Base-by-base conservation (phyloP, 2,888 invertebrate species). In the Stegana nigrithorax region DNA sequence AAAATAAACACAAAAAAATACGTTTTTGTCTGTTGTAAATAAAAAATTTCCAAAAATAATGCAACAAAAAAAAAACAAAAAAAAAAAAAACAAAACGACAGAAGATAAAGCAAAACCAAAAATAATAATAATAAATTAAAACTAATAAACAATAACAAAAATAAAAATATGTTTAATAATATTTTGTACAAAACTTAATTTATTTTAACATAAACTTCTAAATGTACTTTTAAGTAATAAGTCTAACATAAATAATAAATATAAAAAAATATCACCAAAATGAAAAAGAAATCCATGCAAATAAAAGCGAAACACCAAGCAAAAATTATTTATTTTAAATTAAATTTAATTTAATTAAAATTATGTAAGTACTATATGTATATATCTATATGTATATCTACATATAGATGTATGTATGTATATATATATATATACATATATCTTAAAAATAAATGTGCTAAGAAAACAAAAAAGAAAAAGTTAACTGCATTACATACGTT, bases 141-240 rank as follows among this genome's bases (percentile, higher is more conserved):
- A 4, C n/a, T 39, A 39, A 5, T 8, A 39, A 39, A 39, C 2
- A 2, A 1, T n/a, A 60, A 65, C 12, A 4, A 45, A 45, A 45
- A n/a, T 1, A n/a, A 25, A 5, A 26, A 27, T 10, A 17, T 53
- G 61, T 39, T 56, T 53, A 68, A 63, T 51, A 60, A 50, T 59
- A 65, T 71, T 71, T 71, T 68, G 65, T 71, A 71, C 68, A 71
- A 69, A 67, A 66, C 60, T 64, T 68, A 66, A 61, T 66, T 64
- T 68, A 62, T 45, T 32, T 47, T 64, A 63, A 68, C 66, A 62
- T 23, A 63, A 50, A 47, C 59, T 50, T 58, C 21, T 14, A 36
- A 19, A 27, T 42, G 8, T 32, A 32, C 17, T 39, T 14, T 14
- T 8, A 39, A 39, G 17, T n/a, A 39, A 2, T 39, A 39, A 4